These are phyloP conservation scores for Xestia c-nigrum DNA, from an alignment of 2,888 invertebrate genomes.

Conservation along the genomic window DNA sequence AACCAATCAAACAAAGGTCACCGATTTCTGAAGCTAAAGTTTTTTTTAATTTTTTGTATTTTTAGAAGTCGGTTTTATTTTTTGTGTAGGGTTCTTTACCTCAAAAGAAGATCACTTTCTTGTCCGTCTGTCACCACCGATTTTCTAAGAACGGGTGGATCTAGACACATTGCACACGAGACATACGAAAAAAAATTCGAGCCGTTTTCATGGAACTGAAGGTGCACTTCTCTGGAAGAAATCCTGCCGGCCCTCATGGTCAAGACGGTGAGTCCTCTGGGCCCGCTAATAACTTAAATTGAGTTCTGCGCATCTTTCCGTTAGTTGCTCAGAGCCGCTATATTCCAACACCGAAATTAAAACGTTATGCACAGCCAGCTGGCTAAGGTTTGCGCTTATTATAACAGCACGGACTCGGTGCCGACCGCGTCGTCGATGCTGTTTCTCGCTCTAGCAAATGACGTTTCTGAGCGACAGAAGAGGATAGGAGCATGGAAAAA, in stretches of 20 bases:
- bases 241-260: not conserved
- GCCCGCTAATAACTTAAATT: not conserved
- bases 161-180: no score
- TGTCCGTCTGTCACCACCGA: no score
- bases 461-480: not conserved
- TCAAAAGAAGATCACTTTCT: no score
- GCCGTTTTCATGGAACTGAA: no score
- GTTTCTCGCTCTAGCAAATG: not conserved
- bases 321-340: not conserved
- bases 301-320: no score
- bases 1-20: no score
- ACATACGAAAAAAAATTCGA: no score
- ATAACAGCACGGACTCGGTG: not conserved
- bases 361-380: not conserved
- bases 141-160: no score
- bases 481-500: not conserved
- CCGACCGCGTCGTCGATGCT: not conserved
- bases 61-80: no score
- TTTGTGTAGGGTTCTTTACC: no score
- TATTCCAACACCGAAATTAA: not conserved
- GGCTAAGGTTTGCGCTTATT: not conserved
- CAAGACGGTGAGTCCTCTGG: not conserved
- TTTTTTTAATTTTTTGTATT: no score
- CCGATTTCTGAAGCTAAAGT: no score
- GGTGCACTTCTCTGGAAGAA: not conserved